phyloP scores from a whole-genome alignment of 2,797 vertebrate genomes.

The Bradypodion ventrale region DNA sequence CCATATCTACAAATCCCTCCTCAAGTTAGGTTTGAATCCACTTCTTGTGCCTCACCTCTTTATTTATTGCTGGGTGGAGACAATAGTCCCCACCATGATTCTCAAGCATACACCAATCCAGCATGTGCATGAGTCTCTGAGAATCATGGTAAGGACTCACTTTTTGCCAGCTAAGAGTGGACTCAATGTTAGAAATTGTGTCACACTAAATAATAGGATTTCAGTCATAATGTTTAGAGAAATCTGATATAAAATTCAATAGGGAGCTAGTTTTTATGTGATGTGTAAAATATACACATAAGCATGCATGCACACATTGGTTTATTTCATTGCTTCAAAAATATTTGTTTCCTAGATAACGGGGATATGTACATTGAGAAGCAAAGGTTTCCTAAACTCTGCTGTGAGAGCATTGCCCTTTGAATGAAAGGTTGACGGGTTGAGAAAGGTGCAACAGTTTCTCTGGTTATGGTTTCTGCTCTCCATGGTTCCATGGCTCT shows the following conservation, averaged over 20 bases:
- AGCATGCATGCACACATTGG: background rate
- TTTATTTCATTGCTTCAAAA: background rate
- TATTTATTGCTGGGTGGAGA: too few species aligned
- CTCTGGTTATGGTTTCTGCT: slow-evolving; percentile 8
- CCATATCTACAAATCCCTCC: too few species aligned
- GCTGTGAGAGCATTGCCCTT: background rate
- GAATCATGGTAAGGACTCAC: too few species aligned
- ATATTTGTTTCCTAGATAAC: background rate
- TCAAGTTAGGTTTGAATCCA: too few species aligned
- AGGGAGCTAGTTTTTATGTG: background rate
- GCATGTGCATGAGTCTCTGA: too few species aligned
- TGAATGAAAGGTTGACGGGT: slow-evolving; percentile 14
- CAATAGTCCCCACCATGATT: too few species aligned
- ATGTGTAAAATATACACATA: background rate
- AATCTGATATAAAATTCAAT: background rate
- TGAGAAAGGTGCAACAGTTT: slow-evolving; percentile 2
- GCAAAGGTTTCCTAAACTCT: slow-evolving; percentile 12
- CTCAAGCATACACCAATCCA: too few species aligned
- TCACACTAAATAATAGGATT: too few species aligned
- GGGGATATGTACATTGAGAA: background rate
- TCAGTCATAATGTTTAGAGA: too few species aligned
- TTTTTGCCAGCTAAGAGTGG: too few species aligned
- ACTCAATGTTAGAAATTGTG: too few species aligned
- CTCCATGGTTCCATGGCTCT: slow-evolving; percentile 17
- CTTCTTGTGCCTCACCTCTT: too few species aligned